Percentiles rank a stretch among this genome's conserved stretches.
Conservation (phyloP, 2,797 vertebrate species). For the Lithobates sylvaticus region DNA sequence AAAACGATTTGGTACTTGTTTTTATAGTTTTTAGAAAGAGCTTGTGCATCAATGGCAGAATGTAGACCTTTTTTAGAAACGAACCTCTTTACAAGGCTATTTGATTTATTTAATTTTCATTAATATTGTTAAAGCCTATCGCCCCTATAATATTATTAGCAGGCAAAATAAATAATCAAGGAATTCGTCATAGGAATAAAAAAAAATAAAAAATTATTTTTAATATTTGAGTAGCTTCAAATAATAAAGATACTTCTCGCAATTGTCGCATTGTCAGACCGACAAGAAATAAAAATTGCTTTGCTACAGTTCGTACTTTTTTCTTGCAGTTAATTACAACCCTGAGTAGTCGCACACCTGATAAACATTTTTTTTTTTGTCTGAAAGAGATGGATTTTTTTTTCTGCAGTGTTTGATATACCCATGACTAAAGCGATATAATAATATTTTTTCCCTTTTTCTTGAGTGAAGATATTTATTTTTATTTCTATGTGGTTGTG, state of each 20-base stretch:
- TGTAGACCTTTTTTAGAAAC: too few relatives aligned
- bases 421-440: background rate
- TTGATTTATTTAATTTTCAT: background rate
- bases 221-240: conserved; percentile 36
- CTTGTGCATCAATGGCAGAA: too few relatives aligned
- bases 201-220: background rate
- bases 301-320: conserved; percentile 20
- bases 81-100: background rate
- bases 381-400: background rate
- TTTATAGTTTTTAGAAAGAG: background rate
- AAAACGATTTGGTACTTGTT: background rate
- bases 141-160: conserved; percentile 23
- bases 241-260: background rate
- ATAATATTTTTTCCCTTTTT: background rate
- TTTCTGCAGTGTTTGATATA: conserved; percentile 1
- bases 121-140: background rate
- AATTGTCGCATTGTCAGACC: background rate
- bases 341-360: conserved; percentile 24
- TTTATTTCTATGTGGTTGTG: background rate
- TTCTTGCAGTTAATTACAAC: conserved; percentile 37
- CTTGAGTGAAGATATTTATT: background rate
- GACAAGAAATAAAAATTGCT: conserved; percentile 14
- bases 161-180: background rate
- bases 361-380: conserved; percentile 19
- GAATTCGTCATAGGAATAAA: background rate